phyloP scores from a whole-genome alignment of 2,888 invertebrate genomes.

The Podotricha telesiphe region DNA sequence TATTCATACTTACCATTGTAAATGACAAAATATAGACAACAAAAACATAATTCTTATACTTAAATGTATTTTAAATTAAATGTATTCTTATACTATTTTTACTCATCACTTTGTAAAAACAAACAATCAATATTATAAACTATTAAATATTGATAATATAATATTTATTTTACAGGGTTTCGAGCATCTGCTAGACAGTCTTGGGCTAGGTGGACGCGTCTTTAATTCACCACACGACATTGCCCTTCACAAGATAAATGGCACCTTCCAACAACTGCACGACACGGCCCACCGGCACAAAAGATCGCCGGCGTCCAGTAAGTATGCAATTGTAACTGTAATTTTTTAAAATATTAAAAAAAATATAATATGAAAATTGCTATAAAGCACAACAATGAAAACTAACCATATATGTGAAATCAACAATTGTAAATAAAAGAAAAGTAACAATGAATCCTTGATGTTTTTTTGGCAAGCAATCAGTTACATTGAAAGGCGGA shows the following conservation, averaged over 20 bases:
- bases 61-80: too few species aligned
- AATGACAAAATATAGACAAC: neutral
- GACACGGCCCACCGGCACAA: conserved; percentile 77
- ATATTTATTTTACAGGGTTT: conserved; percentile 79
- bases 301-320: conserved; percentile 60
- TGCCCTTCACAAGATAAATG: conserved; percentile 78
- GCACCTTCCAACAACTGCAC: conserved; percentile 79
- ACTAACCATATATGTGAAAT: too few species aligned
- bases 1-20: neutral
- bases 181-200: conserved; percentile 86
- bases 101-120: neutral
- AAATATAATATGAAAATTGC: neutral
- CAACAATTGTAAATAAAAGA: neutral
- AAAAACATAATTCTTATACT: too few species aligned
- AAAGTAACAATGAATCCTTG: conserved; percentile 1
- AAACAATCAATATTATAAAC: too few species aligned
- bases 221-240: conserved; percentile 82
- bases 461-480: neutral
- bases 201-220: conserved; percentile 86
- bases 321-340: conserved; percentile 43
- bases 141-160: neutral
- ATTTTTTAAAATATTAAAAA: neutral
- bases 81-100: too few species aligned
- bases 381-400: neutral
- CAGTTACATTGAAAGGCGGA: conserved; percentile 44